A percentile compares a stretch with the other conserved stretches of the same genome.
Evolutionary conservation across 2,888 invertebrate genomes (phyloP).

Genomic region (Dyspetes luteomarginatus): DNA sequence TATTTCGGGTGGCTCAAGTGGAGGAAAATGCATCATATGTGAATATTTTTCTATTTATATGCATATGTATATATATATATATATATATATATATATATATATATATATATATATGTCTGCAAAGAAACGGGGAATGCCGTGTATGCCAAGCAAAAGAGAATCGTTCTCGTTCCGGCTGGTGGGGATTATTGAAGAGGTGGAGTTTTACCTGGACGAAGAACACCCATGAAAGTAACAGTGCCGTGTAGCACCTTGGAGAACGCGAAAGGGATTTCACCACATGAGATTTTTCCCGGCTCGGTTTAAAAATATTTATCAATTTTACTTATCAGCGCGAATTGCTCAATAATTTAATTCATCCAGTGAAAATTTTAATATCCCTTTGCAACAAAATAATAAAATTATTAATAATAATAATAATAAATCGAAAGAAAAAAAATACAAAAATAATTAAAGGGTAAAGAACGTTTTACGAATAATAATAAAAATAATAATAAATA

Average conservation of each 20-base stretch:
- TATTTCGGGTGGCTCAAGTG: too few relatives aligned
- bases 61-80: too few relatives aligned
- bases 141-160: conserved; percentile 48
- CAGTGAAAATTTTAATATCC: neutral
- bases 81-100: too few relatives aligned
- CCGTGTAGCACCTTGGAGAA: conserved; percentile 69
- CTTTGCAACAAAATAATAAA: neutral
- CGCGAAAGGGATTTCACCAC: conserved; percentile 59
- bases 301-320: conserved; percentile 15
- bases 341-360: neutral
- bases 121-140: conserved; percentile 46
- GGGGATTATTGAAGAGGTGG: conserved; percentile 72
- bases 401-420: neutral
- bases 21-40: too few relatives aligned
- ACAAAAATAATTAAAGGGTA: neutral
- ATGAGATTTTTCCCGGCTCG: conserved; percentile 17
- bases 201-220: conserved; percentile 72
- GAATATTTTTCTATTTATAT: too few relatives aligned
- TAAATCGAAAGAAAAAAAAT: neutral
- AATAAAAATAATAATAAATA: conserved; percentile 11
- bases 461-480: neutral
- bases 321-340: conserved; percentile 25
- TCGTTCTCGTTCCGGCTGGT: conserved; percentile 66
- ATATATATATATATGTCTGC: too few relatives aligned
- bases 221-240: conserved; percentile 83